Evolutionary conservation across 2,797 vertebrate genomes (phyloP).

Genomic region (Eurystomus glaucurus): DNA sequence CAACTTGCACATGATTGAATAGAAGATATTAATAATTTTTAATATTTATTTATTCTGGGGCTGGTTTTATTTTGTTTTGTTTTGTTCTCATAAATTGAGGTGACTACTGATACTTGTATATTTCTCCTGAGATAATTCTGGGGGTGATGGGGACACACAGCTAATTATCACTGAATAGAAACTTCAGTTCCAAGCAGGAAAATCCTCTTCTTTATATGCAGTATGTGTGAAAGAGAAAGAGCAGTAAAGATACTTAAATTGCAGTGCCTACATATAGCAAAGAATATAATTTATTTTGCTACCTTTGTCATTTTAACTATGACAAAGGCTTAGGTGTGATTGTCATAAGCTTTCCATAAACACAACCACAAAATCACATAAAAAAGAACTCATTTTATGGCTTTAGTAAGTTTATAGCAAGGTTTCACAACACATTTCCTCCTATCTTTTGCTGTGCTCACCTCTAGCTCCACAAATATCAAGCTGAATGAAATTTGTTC

Average conservation of each 20-base stretch:
- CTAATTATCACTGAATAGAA: neutral
- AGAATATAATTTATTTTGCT: neutral
- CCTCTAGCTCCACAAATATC: neutral
- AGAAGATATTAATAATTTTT: neutral
- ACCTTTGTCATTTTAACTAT: neutral
- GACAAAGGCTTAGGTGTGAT: neutral
- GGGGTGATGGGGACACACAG: too few relatives aligned
- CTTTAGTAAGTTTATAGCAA: neutral
- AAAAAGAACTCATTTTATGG: neutral
- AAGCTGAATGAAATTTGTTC: neutral
- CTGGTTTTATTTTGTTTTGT: too few relatives aligned
- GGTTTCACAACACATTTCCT: neutral
- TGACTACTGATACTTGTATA: neutral
- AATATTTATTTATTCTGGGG: neutral
- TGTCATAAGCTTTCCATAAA: neutral
- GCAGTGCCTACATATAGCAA: neutral
- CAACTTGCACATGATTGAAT: neutral
- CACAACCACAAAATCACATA: neutral
- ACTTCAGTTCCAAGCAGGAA: neutral
- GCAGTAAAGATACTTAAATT: neutral
- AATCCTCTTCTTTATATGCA: neutral
- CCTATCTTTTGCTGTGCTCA: neutral
- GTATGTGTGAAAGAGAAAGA: neutral
- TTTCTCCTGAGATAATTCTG: neutral
- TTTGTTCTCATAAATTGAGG: neutral